Conservation (phyloP, 1,140 invertebrate species). For the Drosophila azteca region DNA sequence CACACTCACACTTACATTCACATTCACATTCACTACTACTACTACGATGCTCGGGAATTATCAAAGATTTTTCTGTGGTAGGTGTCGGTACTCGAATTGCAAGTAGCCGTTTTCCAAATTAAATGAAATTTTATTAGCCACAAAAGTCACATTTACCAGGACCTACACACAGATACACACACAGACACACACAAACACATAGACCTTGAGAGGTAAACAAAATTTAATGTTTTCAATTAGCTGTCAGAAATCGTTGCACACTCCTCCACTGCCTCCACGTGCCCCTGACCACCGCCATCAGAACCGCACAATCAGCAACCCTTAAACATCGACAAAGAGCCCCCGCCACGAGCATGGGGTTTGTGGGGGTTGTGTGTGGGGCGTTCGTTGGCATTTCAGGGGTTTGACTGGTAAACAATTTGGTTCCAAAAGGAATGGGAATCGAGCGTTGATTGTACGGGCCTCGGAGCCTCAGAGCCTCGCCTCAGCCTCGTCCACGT, state of each 20-base stretch:
- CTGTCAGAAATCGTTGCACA: constrained; percentile 60
- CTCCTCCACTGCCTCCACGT: neutral
- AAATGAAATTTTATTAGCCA: constrained; percentile 13
- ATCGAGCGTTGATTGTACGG: constrained; percentile 62
- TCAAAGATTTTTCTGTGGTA: neutral
- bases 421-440: constrained; percentile 10
- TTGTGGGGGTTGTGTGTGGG: neutral
- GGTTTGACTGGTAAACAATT: constrained; percentile 55
- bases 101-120: neutral
- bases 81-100: neutral
- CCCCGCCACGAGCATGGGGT: constrained; percentile 10
- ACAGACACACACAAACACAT: neutral
- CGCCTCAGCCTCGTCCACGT: constrained; percentile 7
- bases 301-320: constrained; percentile 48
- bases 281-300: neutral
- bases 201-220: constrained; percentile 35
- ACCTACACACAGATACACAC: constrained; percentile 6
- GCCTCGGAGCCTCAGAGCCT: neutral
- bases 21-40: neutral
- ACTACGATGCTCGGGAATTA: neutral
- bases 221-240: constrained; percentile 81
- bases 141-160: constrained; percentile 10
- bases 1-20: constrained; percentile 1
- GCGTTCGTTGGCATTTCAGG: constrained; percentile 16
- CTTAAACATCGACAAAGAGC: constrained; percentile 51